A percentile compares a stretch with the other conserved stretches of the same genome.
phyloP scores from a whole-genome alignment of 2,113 vertebrate genomes.

The Eira barbara region DNA sequence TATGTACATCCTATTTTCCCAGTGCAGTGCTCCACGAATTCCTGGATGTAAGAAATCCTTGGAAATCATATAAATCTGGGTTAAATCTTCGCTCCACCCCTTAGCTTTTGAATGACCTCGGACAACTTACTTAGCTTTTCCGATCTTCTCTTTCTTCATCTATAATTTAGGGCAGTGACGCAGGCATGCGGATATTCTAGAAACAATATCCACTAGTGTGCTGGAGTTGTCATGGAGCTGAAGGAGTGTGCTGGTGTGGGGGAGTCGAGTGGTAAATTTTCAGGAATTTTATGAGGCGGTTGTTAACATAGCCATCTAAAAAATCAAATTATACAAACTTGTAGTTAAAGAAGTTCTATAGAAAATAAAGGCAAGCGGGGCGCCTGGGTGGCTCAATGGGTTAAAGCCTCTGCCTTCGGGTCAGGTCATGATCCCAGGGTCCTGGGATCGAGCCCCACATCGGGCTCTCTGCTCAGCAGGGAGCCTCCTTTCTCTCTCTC shows the following conservation, averaged over 20 bases:
- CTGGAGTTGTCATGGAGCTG: neutral
- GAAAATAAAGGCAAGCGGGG: neutral
- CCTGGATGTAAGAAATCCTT: neutral
- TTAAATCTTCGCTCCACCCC: neutral
- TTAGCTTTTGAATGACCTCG: neutral
- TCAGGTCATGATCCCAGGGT: no score
- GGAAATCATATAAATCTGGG: neutral
- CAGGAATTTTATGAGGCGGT: neutral
- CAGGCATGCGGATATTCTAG: neutral
- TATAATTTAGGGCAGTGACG: neutral
- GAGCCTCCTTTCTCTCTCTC: no score
- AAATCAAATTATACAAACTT: neutral
- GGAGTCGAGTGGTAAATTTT: neutral
- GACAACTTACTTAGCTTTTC: neutral
- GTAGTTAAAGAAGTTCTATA: neutral
- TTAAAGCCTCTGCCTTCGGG: no score
- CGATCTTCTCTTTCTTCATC: neutral
- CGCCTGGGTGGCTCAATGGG: no score
- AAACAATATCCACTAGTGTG: neutral
- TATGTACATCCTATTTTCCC: neutral
- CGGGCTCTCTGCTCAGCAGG: no score
- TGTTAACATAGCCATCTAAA: neutral
- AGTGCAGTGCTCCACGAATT: neutral
- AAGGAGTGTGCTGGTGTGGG: neutral
- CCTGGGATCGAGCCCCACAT: no score